Evolutionary conservation across 1,140 invertebrate genomes (phyloP).

Genomic region (Platyscapa corneri): DNA sequence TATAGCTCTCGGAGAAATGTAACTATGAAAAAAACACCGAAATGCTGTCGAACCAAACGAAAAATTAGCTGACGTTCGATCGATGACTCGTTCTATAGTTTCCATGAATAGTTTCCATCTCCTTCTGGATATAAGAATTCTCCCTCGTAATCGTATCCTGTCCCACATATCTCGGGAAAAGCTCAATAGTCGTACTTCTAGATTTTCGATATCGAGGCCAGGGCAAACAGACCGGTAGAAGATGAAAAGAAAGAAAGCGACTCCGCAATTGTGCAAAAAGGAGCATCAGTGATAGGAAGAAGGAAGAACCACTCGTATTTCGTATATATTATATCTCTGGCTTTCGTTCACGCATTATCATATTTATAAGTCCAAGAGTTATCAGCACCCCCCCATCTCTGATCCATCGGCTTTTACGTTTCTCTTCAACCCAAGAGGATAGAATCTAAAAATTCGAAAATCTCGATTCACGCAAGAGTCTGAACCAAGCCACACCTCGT

Average conservation of each 20-base stretch:
- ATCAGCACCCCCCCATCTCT: slow-evolving; percentile 6
- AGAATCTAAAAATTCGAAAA: slow-evolving; percentile 16
- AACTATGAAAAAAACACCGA: neutral
- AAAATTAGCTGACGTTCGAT: slow-evolving; percentile 3
- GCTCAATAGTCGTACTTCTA: slow-evolving; percentile 19
- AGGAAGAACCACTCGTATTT: neutral
- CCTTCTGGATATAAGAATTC: neutral
- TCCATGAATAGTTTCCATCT: slow-evolving; percentile 25
- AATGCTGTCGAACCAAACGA: neutral
- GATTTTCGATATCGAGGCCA: slow-evolving; percentile 39
- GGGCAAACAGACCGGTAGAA: neutral
- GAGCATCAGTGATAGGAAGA: neutral
- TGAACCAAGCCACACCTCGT: neutral
- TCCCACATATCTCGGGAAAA: neutral
- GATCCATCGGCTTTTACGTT: neutral
- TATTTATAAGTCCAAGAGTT: slow-evolving; percentile 60
- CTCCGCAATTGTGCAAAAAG: neutral
- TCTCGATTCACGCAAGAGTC: neutral
- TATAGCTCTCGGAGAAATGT: neutral
- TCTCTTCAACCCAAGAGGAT: neutral
- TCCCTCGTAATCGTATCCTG: neutral
- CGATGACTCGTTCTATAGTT: slow-evolving; percentile 15
- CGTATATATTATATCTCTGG: slow-evolving; percentile 22
- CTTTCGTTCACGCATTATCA: slow-evolving; percentile 56
- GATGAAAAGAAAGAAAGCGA: neutral